phyloP scores from a whole-genome alignment of 2,888 invertebrate species.

The Eumerus sabulonum region DNA sequence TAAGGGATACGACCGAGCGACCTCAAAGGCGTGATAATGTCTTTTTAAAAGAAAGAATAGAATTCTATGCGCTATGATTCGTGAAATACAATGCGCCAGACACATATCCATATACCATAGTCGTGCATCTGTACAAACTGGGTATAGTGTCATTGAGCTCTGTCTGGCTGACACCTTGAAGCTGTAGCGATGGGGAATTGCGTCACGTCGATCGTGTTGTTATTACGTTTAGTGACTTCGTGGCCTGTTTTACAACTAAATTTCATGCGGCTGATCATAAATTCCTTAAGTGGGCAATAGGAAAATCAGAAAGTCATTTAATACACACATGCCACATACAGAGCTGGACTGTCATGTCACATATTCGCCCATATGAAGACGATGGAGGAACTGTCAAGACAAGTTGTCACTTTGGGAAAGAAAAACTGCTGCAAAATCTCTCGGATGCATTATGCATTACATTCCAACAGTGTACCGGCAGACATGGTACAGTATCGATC shows the following conservation, averaged over 20 bases:
- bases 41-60: slow-evolving; percentile 57
- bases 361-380: neutral
- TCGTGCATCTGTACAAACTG: neutral
- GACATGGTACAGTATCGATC: slow-evolving; percentile 21
- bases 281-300: slow-evolving; percentile 69
- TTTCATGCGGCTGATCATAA: slow-evolving; percentile 63
- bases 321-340: slow-evolving; percentile 44
- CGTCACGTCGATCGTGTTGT: no score
- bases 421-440: slow-evolving; percentile 52
- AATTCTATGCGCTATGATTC: slow-evolving; percentile 41
- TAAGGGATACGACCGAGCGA: slow-evolving; percentile 57
- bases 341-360: slow-evolving; percentile 14
- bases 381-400: slow-evolving; percentile 22
- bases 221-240: slow-evolving; percentile 25
- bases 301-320: slow-evolving; percentile 69
- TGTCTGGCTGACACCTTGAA: slow-evolving; percentile 62
- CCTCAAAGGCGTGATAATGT: slow-evolving; percentile 69
- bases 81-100: slow-evolving; percentile 44
- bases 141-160: slow-evolving; percentile 64
- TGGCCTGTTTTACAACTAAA: slow-evolving; percentile 69
- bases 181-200: slow-evolving; percentile 2
- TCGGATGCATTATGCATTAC: slow-evolving; percentile 67
- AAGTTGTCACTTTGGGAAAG: slow-evolving; percentile 58
- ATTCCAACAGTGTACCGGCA: slow-evolving; percentile 50
- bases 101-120: neutral